Evolutionary conservation across 2,797 vertebrate genomes (phyloP), one percentile per base, ranked within the genome.

Genomic region (Aplochiton taeniatus): DNA sequence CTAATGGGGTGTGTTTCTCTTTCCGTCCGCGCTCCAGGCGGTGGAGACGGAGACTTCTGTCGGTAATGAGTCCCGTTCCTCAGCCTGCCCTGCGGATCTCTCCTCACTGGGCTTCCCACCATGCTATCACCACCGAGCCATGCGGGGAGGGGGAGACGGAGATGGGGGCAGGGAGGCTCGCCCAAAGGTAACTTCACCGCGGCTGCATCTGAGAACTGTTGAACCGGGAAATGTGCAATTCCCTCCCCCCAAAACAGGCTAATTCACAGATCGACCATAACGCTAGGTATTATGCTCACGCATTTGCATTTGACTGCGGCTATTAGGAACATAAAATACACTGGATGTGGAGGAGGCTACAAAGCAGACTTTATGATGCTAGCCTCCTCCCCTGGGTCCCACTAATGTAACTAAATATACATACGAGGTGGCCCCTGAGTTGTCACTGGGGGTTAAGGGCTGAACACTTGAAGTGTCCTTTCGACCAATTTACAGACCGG

Each of bases 21-120:
- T 9, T 5, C 43, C 79, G 81, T 83, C 59, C 67, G 66, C 81
- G 83, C 84, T 85, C 56, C 66, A 66, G 83, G 83, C 83, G 57
- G 65, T 20, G 62, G 50, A 59, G 68, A 11, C 31, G 5, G 20
- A 80, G 63, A 61, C 79, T 65, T 68, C 70, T 66, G 49, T 18
- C 72, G 14, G 69, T 86, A 83, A 88, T 87, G 82, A 85, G 65
- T 72, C 69, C 68, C 71, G 79, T 72, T 80, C 71, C 19, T 18
- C 77, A 66, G 73, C 66, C 68, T 57, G 63, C 73, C 65, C 70
- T 75, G 68, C 70, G 81, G 75, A 76, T 71, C 70, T 73, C 47
- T n/a, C 49, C 64, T 65, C 65, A 60, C 75, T 71, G 72, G 56
- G 64, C 69, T 74, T 76, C 75, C 66, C 63, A 65, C 55, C 72